phyloP scores from a whole-genome alignment of 2,888 invertebrate genomes.

The Perithous albicinctus region DNA sequence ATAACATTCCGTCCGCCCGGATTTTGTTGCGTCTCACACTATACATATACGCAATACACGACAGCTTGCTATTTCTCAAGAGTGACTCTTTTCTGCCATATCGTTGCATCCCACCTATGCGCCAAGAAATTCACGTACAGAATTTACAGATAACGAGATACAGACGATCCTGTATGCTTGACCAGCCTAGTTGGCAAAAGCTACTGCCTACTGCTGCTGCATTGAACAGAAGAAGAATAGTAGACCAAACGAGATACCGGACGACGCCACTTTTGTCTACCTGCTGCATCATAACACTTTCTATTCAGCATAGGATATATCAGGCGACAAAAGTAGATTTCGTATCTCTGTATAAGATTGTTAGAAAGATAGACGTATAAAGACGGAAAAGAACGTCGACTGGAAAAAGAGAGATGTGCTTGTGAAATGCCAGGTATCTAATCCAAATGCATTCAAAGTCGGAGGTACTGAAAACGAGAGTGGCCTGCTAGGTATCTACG shows the following conservation, averaged over 20 bases:
- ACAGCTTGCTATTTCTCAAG: not conserved
- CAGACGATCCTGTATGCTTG: constrained; percentile 11
- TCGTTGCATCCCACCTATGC: not conserved
- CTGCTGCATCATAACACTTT: constrained; percentile 30
- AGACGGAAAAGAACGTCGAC: constrained; percentile 57
- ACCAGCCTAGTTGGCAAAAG: constrained; percentile 2
- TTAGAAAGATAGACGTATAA: constrained; percentile 50
- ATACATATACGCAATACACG: constrained; percentile 1
- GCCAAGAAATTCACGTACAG: constrained; percentile 7
- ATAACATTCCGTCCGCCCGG: constrained; percentile 47
- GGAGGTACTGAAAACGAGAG: constrained; percentile 39
- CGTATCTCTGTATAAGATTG: constrained; percentile 30
- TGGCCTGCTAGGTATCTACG: constrained; percentile 35
- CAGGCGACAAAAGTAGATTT: constrained; percentile 26
- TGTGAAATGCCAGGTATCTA: constrained; percentile 53
- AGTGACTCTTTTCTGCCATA: not conserved
- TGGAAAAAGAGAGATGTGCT: constrained; percentile 41
- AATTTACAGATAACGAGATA: constrained; percentile 39
- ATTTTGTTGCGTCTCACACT: constrained; percentile 59
- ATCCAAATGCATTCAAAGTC: constrained; percentile 59
- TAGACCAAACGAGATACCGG: constrained; percentile 34
- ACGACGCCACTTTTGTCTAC: constrained; percentile 15
- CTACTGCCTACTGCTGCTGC: not conserved
- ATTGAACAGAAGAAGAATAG: constrained; percentile 26
- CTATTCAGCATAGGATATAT: not conserved